Evolutionary conservation across 2,797 vertebrate genomes (phyloP), one percentile per base, ranked within the genome.

Genomic region (Podarcis siculus): DNA sequence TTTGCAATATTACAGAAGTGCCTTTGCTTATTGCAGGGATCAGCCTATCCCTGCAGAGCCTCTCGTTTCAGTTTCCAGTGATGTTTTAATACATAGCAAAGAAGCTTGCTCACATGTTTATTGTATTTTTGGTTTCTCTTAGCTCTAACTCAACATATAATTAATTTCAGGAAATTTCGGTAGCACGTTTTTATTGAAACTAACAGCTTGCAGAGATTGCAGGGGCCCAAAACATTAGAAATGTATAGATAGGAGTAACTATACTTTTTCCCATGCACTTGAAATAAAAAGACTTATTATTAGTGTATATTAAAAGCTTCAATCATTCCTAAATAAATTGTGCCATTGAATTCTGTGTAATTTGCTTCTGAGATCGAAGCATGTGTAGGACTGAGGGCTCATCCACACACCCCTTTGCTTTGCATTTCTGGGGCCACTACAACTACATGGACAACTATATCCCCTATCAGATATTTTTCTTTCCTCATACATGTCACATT

Each of bases 101-200:
- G 87, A 89, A 23, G 1, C 2, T 85, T 30, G 5, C 27, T 3
- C 0, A 1, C 37, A 4, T 67, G 73, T 0, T 87, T n/a, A 79
- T 61, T 55, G 66, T 23, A 23, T 32, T 9, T 78, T 87, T 8
- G 75, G 66, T 83, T 87, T 83, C 3, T 42, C 42, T 91, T 82
- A 2, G 5, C 35, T 88, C 58, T 86, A 1, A 64, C 25, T 15
- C 49, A 85, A 82, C 10, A 30, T 73, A 13, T 64, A 76, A 85
- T 79, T 85, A 92, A 49, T n/a, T 82, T 83, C 49, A 86, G 35
- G 72, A 90, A 90, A 49, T 80, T 64, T 71, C 1, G 66, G 39
- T 42, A 19, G 30, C 78, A 76, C 32, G 3, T 78, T 37, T 71
- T n/a, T 69, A 89, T 71, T 87, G 85, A 90, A 90, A 49, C 3